Base-by-base conservation (phyloP, 2,888 invertebrate genomes). In the Trissolcus japonicus region DNA sequence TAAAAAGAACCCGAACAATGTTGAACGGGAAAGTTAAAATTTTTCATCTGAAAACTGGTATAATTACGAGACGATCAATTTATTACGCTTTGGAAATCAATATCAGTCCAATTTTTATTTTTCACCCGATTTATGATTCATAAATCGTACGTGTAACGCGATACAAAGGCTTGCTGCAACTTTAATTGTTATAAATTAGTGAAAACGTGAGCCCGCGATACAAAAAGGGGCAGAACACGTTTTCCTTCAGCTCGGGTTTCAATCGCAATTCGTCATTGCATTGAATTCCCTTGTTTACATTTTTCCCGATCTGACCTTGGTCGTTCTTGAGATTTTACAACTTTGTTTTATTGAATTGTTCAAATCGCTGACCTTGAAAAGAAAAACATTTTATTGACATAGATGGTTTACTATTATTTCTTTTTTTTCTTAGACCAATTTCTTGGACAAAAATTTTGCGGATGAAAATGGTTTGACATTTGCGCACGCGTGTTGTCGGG, bases 181-280 rank as follows among this genome's bases (percentile, higher is more conserved):
- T 14, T 35, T 63, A 66, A 73, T 73, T 73, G 59, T 66, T 66
- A 60, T 54, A 59, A 73, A 73, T 73, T 65, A 61, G 61, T 66
- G 66, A 66, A 66, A 66, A 74, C 56, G 56, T 17, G 51, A 65
- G 66, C 17, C 43, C 35, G 61, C 21, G 25, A 29, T 14, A 43
- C 56, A 73, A 54, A 67, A 73, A 48, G 16, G n/a, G 13, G 51
- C 21, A 48, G 35, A 74, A 67, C 61, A 57, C 43, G 66, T 66
- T 74, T 73, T 73, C 60, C 61, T 74, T 74, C 66, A 56, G 61
- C 66, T 66, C 66, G 61, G 56, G 56, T 74, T 66, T 61, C 73
- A 74, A 67, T 74, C 66, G 50, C 61, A 66, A 66, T 74, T 74
- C 66, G 66, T 67, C 66, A 67, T 67, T 74, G 73, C 66, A 74